phyloP scores from a whole-genome alignment of 2,888 invertebrate genomes.

The Cosmopolites sordidus region DNA sequence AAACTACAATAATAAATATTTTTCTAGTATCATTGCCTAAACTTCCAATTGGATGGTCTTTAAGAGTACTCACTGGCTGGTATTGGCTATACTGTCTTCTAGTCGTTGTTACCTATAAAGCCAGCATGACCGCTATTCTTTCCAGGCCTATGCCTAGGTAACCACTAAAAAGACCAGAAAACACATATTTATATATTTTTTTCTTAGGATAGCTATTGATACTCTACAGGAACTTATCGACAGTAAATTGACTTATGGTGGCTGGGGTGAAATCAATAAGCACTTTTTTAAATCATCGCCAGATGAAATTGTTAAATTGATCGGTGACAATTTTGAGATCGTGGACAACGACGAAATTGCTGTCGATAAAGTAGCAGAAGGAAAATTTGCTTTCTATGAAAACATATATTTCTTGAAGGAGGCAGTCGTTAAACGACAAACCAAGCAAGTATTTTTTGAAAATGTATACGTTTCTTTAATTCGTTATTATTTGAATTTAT shows the following conservation, averaged over 20 bases:
- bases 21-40: constrained; percentile 73
- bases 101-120: constrained; percentile 73
- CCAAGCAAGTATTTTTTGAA: constrained; percentile 37
- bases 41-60: constrained; percentile 74
- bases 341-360: constrained; percentile 60
- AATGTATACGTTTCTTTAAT: too few species aligned
- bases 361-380: constrained; percentile 63
- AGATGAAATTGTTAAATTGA: constrained; percentile 62
- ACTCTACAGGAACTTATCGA: constrained; percentile 65
- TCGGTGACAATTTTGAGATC: constrained; percentile 63
- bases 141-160: constrained; percentile 72
- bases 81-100: constrained; percentile 83
- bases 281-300: constrained; percentile 66
- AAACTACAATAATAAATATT: too few species aligned
- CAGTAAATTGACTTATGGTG: constrained; percentile 63
- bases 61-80: constrained; percentile 78
- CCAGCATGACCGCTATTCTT: constrained; percentile 80
- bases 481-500: too few species aligned
- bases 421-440: constrained; percentile 57
- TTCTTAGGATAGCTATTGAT: constrained; percentile 69
- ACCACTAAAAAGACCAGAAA: too few species aligned
- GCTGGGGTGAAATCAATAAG: constrained; percentile 68
- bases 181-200: too few species aligned
- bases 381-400: constrained; percentile 75
- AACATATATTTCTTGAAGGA: constrained; percentile 68